A percentile compares a stretch with the other conserved stretches of the same genome.
phyloP scores from a whole-genome alignment of 2,888 invertebrate species.

The Stenchaetothrips biformis region DNA sequence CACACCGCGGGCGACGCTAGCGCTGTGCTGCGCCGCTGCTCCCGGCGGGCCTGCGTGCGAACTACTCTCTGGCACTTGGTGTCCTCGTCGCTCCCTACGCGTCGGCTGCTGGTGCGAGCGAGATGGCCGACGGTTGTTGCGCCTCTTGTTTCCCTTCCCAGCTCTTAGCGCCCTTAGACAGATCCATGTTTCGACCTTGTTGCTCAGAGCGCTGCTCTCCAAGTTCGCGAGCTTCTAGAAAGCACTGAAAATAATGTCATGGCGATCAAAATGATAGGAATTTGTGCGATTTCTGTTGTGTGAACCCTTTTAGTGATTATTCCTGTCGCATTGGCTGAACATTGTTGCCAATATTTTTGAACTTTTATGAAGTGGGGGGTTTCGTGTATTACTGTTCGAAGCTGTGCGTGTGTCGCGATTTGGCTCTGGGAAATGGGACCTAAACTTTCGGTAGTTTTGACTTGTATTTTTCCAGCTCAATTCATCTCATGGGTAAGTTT shows the following conservation, averaged over 20 bases:
- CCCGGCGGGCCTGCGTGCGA: no score
- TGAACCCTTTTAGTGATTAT: neutral
- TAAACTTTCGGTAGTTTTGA: neutral
- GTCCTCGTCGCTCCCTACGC: no score
- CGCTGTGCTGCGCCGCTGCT: no score
- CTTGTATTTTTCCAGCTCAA: constrained; percentile 12
- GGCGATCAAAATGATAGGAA: constrained; percentile 5
- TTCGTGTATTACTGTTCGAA: neutral
- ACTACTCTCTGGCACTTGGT: no score
- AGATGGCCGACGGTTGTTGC: neutral
- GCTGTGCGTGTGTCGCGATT: neutral
- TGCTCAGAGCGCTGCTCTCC: constrained; percentile 3
- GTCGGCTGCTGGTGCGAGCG: neutral
- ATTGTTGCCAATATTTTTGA: neutral
- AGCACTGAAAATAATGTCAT: constrained; percentile 14
- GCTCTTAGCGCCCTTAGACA: constrained; percentile 22
- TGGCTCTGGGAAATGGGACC: neutral
- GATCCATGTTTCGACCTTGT: constrained; percentile 24
- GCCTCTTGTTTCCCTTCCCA: neutral
- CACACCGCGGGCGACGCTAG: no score
- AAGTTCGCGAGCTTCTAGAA: constrained; percentile 22
- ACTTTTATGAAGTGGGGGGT: neutral
- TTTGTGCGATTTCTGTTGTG: neutral
- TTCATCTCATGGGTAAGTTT: constrained; percentile 21
- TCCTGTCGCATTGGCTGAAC: neutral